These are phyloP conservation scores for Chrysocyon brachyurus DNA, from an alignment of 2,797 vertebrate species.

Conservation along the genomic window DNA sequence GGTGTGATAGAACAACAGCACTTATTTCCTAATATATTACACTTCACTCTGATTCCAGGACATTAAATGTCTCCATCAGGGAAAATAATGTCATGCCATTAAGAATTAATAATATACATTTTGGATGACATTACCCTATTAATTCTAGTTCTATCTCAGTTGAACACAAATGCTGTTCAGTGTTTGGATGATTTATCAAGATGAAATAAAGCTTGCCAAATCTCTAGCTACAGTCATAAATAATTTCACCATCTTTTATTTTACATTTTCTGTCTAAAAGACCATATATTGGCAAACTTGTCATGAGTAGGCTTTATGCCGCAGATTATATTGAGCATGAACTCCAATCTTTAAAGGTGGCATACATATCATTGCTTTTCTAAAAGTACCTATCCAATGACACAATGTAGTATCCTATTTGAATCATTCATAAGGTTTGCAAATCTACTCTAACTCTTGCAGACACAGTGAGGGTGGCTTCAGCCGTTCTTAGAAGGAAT, in stretches of 20 bases:
- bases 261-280: constrained; percentile 71
- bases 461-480: background rate
- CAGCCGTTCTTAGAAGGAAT: background rate
- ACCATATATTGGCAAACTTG: constrained; percentile 32
- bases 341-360: constrained; percentile 33
- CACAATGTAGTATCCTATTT: background rate
- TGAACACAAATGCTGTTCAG: constrained; percentile 72
- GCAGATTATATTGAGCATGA: constrained; percentile 61
- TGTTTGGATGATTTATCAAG: constrained; percentile 78
- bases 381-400: background rate
- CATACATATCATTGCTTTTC: background rate
- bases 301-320: constrained; percentile 14
- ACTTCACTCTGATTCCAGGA: constrained; percentile 48
- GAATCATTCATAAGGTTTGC: constrained; percentile 40
- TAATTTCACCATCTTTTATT: constrained; percentile 75
- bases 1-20: background rate
- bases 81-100: constrained; percentile 71
- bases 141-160: constrained; percentile 60
- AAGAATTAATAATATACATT: constrained; percentile 76
- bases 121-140: constrained; percentile 66
- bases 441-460: constrained; percentile 47
- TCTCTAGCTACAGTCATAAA: constrained; percentile 71
- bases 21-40: constrained; percentile 40
- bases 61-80: constrained; percentile 66
- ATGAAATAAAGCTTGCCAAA: constrained; percentile 75